Base-by-base conservation (phyloP, 2,888 invertebrate genomes). In the Microplitis manilae region DNA sequence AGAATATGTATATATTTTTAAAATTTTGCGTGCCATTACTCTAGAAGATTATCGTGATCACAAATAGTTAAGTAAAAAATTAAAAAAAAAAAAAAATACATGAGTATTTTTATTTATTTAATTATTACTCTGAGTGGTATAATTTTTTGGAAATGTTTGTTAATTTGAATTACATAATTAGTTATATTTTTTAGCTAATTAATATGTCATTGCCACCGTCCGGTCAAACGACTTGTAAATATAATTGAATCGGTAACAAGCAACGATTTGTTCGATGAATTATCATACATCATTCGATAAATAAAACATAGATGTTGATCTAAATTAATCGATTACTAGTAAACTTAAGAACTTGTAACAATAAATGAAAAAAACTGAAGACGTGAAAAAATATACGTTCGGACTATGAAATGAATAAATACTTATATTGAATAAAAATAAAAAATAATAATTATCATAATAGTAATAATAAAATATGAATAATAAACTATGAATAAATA, bases 191-290 rank as follows among this genome's bases (percentile, higher is more conserved):
- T 75, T 13, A 62, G 40, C 61, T 41, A 17, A n/a, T 71, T 13
- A 76, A 74, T 76, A 68, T 74, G 68, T 75, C 77, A 76, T 76
- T 78, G 75, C 78, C 80, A 84, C 83, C 84, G 84, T 84, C 84
- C 84, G 81, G 80, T 78, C 74, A 61, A 61, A 60, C 76, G 77
- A 65, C 76, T 61, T 82, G 81, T 83, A 82, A 78, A 81, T 82
- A 83, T 69, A 62, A 78, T 78, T 62, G 17, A 72, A 68, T 30
- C 6, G 60, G 30, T 59, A 71, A 70, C 13, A 67, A 73, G 76
- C 79, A 60, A 73, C 17, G 59, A 78, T 71, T 62, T 40, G 76
- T 79, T 75, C 8, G 73, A 72, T 71, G 38, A 67, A 67, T 74
- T 65, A 68, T 17, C 71, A 8, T 67, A 77, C 50, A 77, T 65